Evolutionary conservation across 2,113 vertebrate genomes (phyloP), one percentile per base, ranked within the genome.

Genomic region (Notothenia coriiceps): DNA sequence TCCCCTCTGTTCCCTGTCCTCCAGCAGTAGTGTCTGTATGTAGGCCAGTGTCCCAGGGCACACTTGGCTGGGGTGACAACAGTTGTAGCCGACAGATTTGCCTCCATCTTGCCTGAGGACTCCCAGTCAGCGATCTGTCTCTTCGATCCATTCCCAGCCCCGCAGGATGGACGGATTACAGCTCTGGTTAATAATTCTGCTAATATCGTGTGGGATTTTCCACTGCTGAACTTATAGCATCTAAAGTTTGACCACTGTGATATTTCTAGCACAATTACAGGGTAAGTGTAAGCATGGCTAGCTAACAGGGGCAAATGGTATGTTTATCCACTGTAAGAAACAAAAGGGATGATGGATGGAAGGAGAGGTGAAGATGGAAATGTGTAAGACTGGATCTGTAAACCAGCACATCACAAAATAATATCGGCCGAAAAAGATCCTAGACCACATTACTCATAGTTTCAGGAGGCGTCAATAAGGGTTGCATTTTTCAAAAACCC

Each of bases 61-160:
- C 88, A 91, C 87, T 94, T 95, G 95, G 94, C 94, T 89, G 85
- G 75, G 91, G 89, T 91, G 92, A 89, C 86, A 95, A 94, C 94
- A 95, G 93, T 95, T 94, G 95, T 93, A 94, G 93, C 91, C 79
- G 93, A 95, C 95, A 95, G 94, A 95, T 95, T 95, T 95, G 94
- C 92, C 93, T 94, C 93, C 82, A 90, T 91, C 93, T 95, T 90
- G 94, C 95, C 95, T 88, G 82, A 90, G 95, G 95, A 92, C 91
- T 89, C 90, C 82, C 92, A 93, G 92, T 91, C 84, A 90, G 87
- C 83, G 89, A 89, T 93, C 91, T 91, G 85, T 89, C 85, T 87
- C 74, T 90, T 94, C 85, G 74, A 86, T 88, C 86, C 88, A 86
- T 83, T 87, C 82, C 79, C 89, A 87, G 76, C 84, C 88, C 86